These are phyloP conservation scores for Cheiracanthium punctorium DNA, from an alignment of 2,888 invertebrate genomes.

Conservation along the genomic window DNA sequence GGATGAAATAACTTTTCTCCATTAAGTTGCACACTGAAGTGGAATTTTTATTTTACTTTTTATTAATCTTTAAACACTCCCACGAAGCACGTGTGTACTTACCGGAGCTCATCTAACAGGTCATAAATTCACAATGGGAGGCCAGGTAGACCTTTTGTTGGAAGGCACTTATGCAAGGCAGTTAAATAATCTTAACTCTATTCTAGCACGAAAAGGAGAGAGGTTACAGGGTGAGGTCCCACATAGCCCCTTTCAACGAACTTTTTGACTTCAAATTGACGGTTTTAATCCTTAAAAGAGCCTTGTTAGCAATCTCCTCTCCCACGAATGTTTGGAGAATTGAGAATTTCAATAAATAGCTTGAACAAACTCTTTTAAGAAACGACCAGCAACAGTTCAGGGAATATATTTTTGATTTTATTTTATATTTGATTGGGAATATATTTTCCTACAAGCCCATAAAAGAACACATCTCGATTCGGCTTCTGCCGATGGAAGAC, in stretches of 20 bases:
- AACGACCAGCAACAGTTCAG: too few species aligned
- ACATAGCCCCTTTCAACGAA: conserved; percentile 28
- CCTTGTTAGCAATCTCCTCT: not conserved
- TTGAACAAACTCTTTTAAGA: too few species aligned
- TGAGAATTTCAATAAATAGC: too few species aligned
- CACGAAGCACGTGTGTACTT: conserved; percentile 19
- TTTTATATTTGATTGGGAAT: too few species aligned
- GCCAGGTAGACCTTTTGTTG: conserved; percentile 37
- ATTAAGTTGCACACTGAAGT: not conserved
- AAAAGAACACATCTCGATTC: too few species aligned
- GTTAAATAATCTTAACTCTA: conserved; percentile 42
- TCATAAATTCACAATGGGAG: conserved; percentile 48
- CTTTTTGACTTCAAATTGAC: conserved; percentile 47
- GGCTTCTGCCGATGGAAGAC: too few species aligned
- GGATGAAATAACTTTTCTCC: not conserved
- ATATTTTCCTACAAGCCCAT: too few species aligned
- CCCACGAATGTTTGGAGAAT: not conserved
- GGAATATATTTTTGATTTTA: too few species aligned
- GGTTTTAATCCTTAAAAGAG: conserved; percentile 26
- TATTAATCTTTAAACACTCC: conserved; percentile 40
- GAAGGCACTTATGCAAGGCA: conserved; percentile 40
- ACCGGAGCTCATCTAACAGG: conserved; percentile 42
- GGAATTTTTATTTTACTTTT: too few species aligned
- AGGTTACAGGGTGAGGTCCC: conserved; percentile 37
- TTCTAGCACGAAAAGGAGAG: conserved; percentile 33